These are phyloP conservation scores for Xanthia togata DNA, from an alignment of 2,888 invertebrate species.

Conservation along the genomic window DNA sequence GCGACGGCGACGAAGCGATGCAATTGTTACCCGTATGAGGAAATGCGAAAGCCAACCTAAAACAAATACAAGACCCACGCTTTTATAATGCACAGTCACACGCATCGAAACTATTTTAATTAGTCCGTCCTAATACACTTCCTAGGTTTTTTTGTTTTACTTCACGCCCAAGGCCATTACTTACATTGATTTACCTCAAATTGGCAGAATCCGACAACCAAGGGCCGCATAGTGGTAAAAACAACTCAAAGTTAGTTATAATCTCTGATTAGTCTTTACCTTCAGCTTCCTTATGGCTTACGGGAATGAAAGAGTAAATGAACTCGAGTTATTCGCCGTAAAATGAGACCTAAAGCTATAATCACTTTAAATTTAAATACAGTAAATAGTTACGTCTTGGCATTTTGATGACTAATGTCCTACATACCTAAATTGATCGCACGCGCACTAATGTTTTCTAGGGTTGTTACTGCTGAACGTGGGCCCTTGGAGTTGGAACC, in stretches of 20 bases:
- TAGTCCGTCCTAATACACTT: neutral
- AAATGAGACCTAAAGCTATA: neutral
- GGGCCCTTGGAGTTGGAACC: neutral
- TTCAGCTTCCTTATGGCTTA: slow-evolving; percentile 29
- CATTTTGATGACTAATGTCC: neutral
- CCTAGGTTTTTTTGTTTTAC: neutral
- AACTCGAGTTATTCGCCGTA: slow-evolving; percentile 9
- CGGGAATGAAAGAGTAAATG: slow-evolving; percentile 17
- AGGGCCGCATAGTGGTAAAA: neutral
- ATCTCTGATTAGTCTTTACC: slow-evolving; percentile 13
- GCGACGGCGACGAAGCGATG: neutral
- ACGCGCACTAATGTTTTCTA: neutral
- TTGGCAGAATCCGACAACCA: neutral
- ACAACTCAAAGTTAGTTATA: neutral
- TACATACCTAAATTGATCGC: neutral
- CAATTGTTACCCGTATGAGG: neutral
- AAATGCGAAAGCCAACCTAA: neutral
- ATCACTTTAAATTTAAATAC: neutral
- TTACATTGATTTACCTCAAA: neutral
- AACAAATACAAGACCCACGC: neutral
- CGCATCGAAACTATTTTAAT: slow-evolving; percentile 11
- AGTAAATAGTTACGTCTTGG: neutral
- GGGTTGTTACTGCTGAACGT: neutral
- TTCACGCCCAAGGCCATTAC: neutral
- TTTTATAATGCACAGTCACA: slow-evolving; percentile 4